A percentile compares a stretch with the other conserved stretches of the same genome.
These are phyloP conservation scores for Nycticorax nycticorax DNA, from an alignment of 2,113 vertebrate species.

Conservation along the genomic window DNA sequence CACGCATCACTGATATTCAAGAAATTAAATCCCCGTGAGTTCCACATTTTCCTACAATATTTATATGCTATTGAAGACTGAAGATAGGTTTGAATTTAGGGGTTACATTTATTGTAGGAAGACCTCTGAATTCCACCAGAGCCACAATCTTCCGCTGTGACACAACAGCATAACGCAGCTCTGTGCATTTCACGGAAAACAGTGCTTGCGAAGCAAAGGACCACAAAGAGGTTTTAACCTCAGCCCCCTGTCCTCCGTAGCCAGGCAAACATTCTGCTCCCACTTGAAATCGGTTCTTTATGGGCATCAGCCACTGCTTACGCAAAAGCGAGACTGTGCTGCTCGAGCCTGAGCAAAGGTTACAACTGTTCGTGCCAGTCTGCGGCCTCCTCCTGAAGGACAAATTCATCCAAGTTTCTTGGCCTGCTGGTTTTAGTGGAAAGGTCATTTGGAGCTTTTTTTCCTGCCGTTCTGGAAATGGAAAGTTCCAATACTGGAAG, in stretches of 20 bases:
- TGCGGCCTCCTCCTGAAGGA: neutral
- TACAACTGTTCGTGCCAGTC: neutral
- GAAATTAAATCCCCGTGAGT: neutral
- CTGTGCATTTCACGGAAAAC: neutral
- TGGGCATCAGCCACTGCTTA: neutral
- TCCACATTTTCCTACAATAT: neutral
- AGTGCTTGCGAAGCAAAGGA: neutral
- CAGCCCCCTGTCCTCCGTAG: neutral
- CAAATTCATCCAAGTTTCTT: neutral
- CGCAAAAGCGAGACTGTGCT: neutral
- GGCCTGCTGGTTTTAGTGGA: neutral
- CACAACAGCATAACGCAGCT: rapidly evolving
- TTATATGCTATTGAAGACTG: neutral
- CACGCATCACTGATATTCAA: neutral
- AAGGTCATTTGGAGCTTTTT: neutral
- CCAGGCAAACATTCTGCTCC: neutral
- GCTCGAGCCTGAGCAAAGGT: neutral
- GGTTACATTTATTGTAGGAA: neutral
- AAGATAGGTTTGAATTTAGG: neutral
- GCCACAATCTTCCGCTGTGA: neutral
- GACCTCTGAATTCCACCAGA: neutral
- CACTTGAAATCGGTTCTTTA: neutral
- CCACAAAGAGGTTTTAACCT: neutral
- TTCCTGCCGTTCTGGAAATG: neutral
- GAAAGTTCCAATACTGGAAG: neutral